These are phyloP conservation scores for Lutjanus argentimaculatus DNA, from an alignment of 2,797 vertebrate species.

Conservation along the genomic window DNA sequence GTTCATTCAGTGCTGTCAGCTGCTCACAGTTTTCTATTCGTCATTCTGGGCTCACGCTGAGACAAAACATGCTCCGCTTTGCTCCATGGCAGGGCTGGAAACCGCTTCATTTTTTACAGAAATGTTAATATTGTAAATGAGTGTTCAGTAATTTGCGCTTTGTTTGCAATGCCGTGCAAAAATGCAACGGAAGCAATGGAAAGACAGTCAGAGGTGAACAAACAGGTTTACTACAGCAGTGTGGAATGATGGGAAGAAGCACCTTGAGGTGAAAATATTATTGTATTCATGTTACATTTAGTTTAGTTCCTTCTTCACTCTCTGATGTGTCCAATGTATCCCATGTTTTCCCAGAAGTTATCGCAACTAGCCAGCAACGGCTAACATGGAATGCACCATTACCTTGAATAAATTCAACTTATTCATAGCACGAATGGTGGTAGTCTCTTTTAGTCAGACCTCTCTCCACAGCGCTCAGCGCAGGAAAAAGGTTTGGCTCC, in stretches of 20 bases:
- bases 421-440: too few relatives aligned
- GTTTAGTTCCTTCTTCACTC: too few relatives aligned
- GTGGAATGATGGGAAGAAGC: not conserved
- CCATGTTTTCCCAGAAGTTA: too few relatives aligned
- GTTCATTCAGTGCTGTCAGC: conserved; percentile 18
- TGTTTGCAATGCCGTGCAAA: not conserved
- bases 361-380: too few relatives aligned
- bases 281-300: too few relatives aligned
- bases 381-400: too few relatives aligned
- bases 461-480: too few relatives aligned
- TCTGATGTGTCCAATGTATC: too few relatives aligned
- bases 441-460: too few relatives aligned
- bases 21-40: conserved; percentile 25
- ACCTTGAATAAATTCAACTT: too few relatives aligned
- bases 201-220: not conserved
- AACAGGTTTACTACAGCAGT: not conserved
- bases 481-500: too few relatives aligned
- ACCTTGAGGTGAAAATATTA: not conserved
- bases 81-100: not conserved
- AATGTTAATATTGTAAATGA: too few relatives aligned
- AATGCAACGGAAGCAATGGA: not conserved
- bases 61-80: conserved; percentile 24
- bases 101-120: not conserved
- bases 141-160: not conserved
- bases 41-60: conserved; percentile 23